These are phyloP conservation scores for Chalcosyrphus nemorum DNA, from an alignment of 2,888 invertebrate genomes.

Conservation along the genomic window DNA sequence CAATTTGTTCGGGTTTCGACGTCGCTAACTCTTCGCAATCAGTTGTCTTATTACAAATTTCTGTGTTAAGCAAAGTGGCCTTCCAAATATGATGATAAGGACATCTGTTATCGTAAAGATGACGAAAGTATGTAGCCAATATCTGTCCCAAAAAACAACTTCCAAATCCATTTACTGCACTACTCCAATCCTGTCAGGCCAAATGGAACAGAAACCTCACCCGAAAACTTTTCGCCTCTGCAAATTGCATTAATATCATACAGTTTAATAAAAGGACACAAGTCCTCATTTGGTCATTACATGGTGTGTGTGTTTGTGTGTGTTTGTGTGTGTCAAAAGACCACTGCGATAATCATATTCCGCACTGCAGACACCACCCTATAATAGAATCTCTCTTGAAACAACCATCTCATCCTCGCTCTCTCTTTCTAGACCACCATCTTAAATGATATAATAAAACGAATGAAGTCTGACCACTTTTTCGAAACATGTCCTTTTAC, in stretches of 20 bases:
- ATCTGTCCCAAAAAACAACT: no score
- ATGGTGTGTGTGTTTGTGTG: background rate
- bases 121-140: no score
- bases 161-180: background rate
- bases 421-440: conserved; percentile 1
- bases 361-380: conserved; percentile 39
- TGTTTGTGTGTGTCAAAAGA: background rate
- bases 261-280: background rate
- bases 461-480: conserved; percentile 39
- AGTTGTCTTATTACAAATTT: no score
- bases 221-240: background rate
- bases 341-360: conserved; percentile 38
- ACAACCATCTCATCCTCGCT: conserved; percentile 25
- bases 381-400: conserved; percentile 44
- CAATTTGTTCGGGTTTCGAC: no score
- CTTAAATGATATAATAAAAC: conserved; percentile 47
- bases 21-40: no score
- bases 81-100: no score
- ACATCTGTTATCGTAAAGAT: no score
- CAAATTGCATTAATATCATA: conserved; percentile 16
- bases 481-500: conserved; percentile 53
- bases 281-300: background rate
- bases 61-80: no score
- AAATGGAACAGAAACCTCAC: conserved; percentile 14
- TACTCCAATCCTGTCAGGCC: background rate